A percentile compares a stretch with the other conserved stretches of the same genome.
Conservation (phyloP, 2,888 invertebrate species). For the Glaucopsyche alexis region DNA sequence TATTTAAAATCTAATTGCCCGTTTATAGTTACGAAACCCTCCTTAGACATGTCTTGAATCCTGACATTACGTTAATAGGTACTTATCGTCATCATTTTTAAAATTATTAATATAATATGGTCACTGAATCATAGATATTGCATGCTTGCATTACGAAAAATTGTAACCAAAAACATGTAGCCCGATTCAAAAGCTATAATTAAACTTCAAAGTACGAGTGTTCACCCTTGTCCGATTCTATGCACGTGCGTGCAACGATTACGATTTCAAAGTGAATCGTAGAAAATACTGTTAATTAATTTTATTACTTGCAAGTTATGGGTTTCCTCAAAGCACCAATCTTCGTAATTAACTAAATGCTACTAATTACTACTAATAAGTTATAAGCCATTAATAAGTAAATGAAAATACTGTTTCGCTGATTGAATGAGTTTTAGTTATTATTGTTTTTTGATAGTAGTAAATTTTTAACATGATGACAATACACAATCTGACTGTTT, state of each 20-base stretch:
- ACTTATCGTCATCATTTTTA: too few species aligned
- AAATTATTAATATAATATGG: background rate
- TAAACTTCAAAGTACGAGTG: slow-evolving; percentile 3
- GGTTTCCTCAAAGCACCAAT: background rate
- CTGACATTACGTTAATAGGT: too few species aligned
- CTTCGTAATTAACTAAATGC: slow-evolving; percentile 1
- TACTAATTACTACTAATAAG: slow-evolving; percentile 4
- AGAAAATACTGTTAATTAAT: slow-evolving; percentile 20
- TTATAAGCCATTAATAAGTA: too few species aligned
- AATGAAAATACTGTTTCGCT: too few species aligned
- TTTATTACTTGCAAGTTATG: slow-evolving; percentile 14
- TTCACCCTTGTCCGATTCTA: slow-evolving; percentile 1
- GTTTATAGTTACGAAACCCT: too few species aligned
- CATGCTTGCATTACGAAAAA: background rate
- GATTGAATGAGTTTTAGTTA: background rate
- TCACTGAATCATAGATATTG: background rate
- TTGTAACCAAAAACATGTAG: background rate
- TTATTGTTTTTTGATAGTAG: background rate
- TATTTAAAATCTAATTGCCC: too few species aligned
- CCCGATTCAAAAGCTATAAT: background rate
- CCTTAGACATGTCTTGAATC: too few species aligned
- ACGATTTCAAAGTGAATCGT: slow-evolving; percentile 15
- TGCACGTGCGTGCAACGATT: slow-evolving; percentile 17
- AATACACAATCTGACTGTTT: too few species aligned
- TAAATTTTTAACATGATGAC: too few species aligned